Evolutionary conservation across 1,140 invertebrate genomes (phyloP).

Genomic region (Bombus affinis): DNA sequence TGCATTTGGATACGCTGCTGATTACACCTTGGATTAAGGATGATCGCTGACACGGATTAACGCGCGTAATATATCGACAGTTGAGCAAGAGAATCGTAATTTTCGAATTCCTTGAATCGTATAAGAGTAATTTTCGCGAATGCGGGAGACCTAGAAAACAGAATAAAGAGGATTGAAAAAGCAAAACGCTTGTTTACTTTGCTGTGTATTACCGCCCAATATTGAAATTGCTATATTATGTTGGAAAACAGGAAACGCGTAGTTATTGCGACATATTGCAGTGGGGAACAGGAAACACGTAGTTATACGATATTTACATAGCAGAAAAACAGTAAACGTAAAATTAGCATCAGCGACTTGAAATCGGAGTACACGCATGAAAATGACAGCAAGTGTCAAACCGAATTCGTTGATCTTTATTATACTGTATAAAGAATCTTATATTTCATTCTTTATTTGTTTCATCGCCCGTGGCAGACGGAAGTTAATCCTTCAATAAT

Average conservation of each 20-base stretch:
- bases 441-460: too few species aligned
- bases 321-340: too few species aligned
- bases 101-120: not conserved
- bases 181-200: not conserved
- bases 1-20: not conserved
- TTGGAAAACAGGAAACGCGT: not conserved
- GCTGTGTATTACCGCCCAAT: not conserved
- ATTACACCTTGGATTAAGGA: not conserved
- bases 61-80: not conserved
- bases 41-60: not conserved
- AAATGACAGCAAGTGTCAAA: too few species aligned
- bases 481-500: rapidly evolving
- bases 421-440: too few species aligned
- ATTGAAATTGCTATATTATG: not conserved
- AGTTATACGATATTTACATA: not conserved
- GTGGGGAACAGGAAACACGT: not conserved
- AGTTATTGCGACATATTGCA: not conserved
- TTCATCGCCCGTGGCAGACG: too few species aligned
- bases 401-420: too few species aligned
- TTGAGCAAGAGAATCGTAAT: not conserved
- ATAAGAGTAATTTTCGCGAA: not conserved
- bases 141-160: rapidly evolving
- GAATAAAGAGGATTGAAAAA: not conserved
- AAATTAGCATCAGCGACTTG: not conserved
- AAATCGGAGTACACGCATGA: too few species aligned